Evolutionary conservation across 1,140 invertebrate species (phyloP).

Genomic region (Saccostrea cuccullata): DNA sequence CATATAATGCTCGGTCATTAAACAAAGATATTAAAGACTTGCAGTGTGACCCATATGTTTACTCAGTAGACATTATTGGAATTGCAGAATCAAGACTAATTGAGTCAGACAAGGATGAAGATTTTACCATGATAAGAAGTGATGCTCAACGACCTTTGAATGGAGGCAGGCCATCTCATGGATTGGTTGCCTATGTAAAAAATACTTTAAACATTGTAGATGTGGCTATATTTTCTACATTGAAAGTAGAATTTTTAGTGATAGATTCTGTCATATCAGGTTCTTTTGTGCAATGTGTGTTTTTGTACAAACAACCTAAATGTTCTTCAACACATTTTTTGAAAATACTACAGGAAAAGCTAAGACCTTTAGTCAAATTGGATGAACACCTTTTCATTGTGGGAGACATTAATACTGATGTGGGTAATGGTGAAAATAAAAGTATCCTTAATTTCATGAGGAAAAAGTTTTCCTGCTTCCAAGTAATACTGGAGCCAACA

Average conservation of each 20-base stretch:
- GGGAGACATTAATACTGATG: conserved; percentile 42
- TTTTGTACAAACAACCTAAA: conserved; percentile 39
- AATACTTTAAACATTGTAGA: conserved; percentile 8
- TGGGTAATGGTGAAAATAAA: conserved; percentile 21
- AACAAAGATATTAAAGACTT: conserved; percentile 34
- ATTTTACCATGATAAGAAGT: conserved; percentile 6
- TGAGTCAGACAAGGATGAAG: background rate
- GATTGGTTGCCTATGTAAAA: conserved; percentile 33
- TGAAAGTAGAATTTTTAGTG: conserved; percentile 25
- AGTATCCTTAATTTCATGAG: conserved; percentile 21
- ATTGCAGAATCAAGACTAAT: conserved; percentile 40
- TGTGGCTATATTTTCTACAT: conserved; percentile 16
- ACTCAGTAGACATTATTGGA: conserved; percentile 37
- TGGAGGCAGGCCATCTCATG: conserved; percentile 28
- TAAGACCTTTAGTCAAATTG: background rate
- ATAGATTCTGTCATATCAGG: background rate
- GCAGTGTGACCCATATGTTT: conserved; percentile 32
- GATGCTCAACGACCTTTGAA: conserved; percentile 26
- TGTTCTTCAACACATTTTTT: background rate
- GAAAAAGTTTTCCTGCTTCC: conserved; percentile 20
- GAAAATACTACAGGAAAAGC: background rate
- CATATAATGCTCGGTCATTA: conserved; percentile 35
- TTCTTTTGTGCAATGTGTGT: conserved; percentile 13
- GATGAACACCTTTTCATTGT: conserved; percentile 4
- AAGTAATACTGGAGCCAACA: conserved; percentile 22